Conservation (phyloP, 2,113 vertebrate species). For the human region GRCh38 chr3:193114001-193114500, state of each 20-base stretch:
- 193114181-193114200: background rate
- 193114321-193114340: background rate
- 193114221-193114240: background rate
- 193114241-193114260: background rate
- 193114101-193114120: background rate
- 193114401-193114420: background rate
- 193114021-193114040: background rate
- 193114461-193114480: background rate
- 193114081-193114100: background rate
- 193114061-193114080: background rate
- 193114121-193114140: background rate
- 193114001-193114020: background rate
- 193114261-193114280: background rate
- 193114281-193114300: background rate
- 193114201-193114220: background rate
- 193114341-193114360: background rate
- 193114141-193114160: background rate
- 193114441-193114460: background rate
- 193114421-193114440: background rate
- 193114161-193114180: background rate
- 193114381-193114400: background rate
- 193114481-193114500: background rate
- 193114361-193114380: background rate
- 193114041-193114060: background rate
- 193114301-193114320: background rate